These are phyloP conservation scores for Blennius ocellaris DNA, from an alignment of 2,113 vertebrate species.

Conservation along the genomic window DNA sequence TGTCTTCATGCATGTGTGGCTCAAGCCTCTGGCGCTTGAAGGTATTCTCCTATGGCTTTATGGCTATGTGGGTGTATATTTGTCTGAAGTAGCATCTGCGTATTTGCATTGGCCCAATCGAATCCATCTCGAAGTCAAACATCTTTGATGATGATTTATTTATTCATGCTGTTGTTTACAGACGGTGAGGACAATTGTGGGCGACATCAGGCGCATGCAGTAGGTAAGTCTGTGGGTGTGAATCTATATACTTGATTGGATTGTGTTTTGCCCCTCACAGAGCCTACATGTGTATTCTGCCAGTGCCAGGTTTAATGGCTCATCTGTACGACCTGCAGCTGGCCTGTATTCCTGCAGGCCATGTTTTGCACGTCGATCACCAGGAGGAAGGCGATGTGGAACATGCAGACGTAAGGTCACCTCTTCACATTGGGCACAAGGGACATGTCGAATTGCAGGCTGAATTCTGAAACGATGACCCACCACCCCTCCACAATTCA, in stretches of 20 bases:
- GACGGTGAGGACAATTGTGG: constrained; percentile 27
- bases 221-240: constrained; percentile 24
- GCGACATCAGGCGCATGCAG: constrained; percentile 17
- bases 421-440: constrained; percentile 63
- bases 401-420: constrained; percentile 75
- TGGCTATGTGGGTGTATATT: constrained; percentile 24
- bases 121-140: constrained; percentile 59
- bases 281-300: constrained; percentile 51
- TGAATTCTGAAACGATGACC: constrained; percentile 70
- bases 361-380: constrained; percentile 69
- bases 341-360: constrained; percentile 62
- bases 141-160: constrained; percentile 44
- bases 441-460: constrained; percentile 59
- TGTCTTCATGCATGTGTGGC: constrained; percentile 20
- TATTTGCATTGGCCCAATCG: constrained; percentile 41
- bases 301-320: constrained; percentile 25
- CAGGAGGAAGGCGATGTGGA: constrained; percentile 52
- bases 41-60: constrained; percentile 27
- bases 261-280: constrained; percentile 38
- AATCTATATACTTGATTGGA: constrained; percentile 59
- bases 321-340: constrained; percentile 66
- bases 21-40: constrained; percentile 22
- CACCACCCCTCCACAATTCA: not conserved
- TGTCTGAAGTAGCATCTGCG: constrained; percentile 10
- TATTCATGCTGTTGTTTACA: constrained; percentile 20